Evolutionary conservation across 2,113 vertebrate genomes (phyloP), one percentile per base, ranked within the genome.

Genomic region (Nesospiza acunhae): DNA sequence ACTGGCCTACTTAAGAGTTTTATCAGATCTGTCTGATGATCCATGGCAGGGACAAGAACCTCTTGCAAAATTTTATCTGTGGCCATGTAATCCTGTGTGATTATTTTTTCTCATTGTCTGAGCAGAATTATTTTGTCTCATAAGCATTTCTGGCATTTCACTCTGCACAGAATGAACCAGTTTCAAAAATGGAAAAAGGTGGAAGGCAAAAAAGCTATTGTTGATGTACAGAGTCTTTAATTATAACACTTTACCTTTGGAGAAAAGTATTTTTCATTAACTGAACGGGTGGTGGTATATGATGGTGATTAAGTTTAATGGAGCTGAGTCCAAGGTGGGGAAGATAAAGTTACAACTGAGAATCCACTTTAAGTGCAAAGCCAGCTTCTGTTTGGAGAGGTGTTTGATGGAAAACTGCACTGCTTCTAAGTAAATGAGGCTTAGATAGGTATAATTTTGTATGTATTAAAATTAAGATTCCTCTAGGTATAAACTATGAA

Each of bases 231-330:
- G 84, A 76, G 33, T 52, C 67, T 83, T 92, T 96, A 90, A 87
- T 97, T 96, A 90, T 42, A 95, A 93, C 72, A 86, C 23, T 92
- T 95, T 80, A 95, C 73, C 87, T 96, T 96, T 10, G 12, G 82
- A 96, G 89, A 95, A 79, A 97, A 94, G 89, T 96, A 94, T 97
- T 96, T 96, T 96, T 97, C 96, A 97, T 96, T 96, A 97, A 90
- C 79, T 77, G 95, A 97, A 90, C 1, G 1, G 52, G 87, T 94
- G 94, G 94, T 55, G 89, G 84, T 96, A 92, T 96, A 96, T 80
- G 89, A 94, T 91, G 93, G 89, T 95, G 92, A 97, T 97, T 96
- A 96, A 94, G 47, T 93, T 96, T 96, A 97, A 97, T 96, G 78
- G 96, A 92, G 84, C 92, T 47, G 90, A 94, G 94, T 91, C 86